These are phyloP conservation scores for Podiceps cristatus DNA, from an alignment of 2,113 vertebrate species.

Conservation along the genomic window DNA sequence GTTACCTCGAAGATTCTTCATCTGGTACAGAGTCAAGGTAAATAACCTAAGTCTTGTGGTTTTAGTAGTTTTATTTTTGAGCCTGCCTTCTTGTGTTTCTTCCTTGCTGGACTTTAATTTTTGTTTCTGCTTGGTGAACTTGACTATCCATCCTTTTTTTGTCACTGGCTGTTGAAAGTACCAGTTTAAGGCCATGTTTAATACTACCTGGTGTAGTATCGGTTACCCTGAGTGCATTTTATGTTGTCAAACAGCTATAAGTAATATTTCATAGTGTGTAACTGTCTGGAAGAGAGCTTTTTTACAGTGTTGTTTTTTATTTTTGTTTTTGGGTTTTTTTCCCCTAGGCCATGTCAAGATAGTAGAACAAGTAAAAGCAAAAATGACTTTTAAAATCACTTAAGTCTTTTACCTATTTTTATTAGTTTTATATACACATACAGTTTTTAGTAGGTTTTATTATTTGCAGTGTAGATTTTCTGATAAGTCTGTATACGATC, in stretches of 20 bases:
- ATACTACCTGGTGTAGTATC: neutral
- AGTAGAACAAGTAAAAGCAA: neutral
- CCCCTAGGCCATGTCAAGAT: neutral
- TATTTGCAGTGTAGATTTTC: neutral
- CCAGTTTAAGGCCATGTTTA: neutral
- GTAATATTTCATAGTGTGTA: neutral
- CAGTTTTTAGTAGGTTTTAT: neutral
- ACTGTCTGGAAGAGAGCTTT: too few relatives aligned
- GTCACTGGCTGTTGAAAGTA: neutral
- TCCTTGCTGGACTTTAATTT: neutral
- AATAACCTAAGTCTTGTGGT: neutral
- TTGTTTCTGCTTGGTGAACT: neutral
- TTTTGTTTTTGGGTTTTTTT: neutral
- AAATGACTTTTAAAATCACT: neutral
- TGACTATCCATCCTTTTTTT: neutral
- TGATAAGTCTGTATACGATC: neutral
- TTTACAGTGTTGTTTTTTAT: too few relatives aligned
- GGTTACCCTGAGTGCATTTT: neutral
- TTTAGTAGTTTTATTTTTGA: neutral
- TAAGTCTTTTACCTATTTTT: neutral
- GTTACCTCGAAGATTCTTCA: constrained; percentile 94
- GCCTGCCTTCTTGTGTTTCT: neutral
- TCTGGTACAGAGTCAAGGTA: constrained; percentile 96
- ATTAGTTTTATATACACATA: neutral
- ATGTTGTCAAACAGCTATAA: neutral